These are phyloP conservation scores for Stegana nigrithorax DNA, from an alignment of 2,888 invertebrate species.

Conservation along the genomic window DNA sequence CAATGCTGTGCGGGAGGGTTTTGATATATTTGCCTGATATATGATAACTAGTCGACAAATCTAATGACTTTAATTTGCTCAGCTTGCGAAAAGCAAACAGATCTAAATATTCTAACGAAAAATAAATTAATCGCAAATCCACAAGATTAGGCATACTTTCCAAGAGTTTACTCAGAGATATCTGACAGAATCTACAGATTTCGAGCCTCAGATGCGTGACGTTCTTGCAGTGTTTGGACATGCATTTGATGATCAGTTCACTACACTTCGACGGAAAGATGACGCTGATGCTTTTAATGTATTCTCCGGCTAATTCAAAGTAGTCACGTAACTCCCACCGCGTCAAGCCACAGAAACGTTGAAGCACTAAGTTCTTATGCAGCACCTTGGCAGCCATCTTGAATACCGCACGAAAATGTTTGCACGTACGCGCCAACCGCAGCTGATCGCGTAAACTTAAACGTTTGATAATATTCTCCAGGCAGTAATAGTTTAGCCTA, in stretches of 20 bases:
- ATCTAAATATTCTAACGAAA: not conserved
- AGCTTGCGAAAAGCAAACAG: slow-evolving; percentile 2
- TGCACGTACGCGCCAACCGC: slow-evolving; percentile 42
- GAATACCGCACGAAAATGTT: slow-evolving; percentile 41
- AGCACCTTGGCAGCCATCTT: slow-evolving; percentile 23
- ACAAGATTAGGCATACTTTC: not conserved
- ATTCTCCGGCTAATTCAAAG: slow-evolving; percentile 35
- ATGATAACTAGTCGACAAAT: slow-evolving; percentile 15
- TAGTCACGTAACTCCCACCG: slow-evolving; percentile 47
- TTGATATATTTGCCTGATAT: not conserved
- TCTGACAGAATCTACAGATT: slow-evolving; percentile 20
- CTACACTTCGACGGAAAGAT: slow-evolving; percentile 20
- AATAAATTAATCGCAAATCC: not conserved
- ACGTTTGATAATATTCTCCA: slow-evolving; percentile 33
- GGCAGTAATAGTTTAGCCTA: slow-evolving; percentile 44
- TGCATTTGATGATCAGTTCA: slow-evolving; percentile 18
- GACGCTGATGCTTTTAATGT: slow-evolving; percentile 28
- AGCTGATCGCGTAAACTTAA: slow-evolving; percentile 41
- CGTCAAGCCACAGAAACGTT: slow-evolving; percentile 31
- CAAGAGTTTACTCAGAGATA: not conserved
- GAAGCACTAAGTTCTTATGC: slow-evolving; percentile 27
- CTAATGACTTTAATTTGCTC: slow-evolving; percentile 28
- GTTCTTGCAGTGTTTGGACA: slow-evolving; percentile 25
- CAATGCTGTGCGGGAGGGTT: not conserved
- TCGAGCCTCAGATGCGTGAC: slow-evolving; percentile 33